phyloP scores from a whole-genome alignment of 2,888 invertebrate genomes.

The Criorhina ranunculi region DNA sequence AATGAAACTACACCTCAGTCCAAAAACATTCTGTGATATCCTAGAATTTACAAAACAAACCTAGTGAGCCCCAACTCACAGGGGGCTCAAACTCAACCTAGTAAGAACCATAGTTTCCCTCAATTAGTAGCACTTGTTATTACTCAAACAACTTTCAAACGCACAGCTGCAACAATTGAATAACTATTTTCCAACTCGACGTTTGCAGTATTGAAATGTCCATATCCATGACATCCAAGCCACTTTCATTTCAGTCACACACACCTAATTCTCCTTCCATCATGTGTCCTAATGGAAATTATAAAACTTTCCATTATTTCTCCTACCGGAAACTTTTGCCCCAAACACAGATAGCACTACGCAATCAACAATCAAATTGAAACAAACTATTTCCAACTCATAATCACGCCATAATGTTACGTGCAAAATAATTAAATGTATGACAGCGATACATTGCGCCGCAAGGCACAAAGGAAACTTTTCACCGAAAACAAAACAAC shows the following conservation, averaged over 20 bases:
- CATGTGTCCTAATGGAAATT: not conserved
- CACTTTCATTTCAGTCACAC: not conserved
- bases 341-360: not conserved
- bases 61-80: too few relatives aligned
- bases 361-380: slow-evolving; percentile 49
- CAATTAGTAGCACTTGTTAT: too few relatives aligned
- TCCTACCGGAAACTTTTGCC: not conserved
- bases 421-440: slow-evolving; percentile 48
- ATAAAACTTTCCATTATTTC: slow-evolving; percentile 1
- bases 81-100: too few relatives aligned
- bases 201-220: not conserved
- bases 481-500: not conserved
- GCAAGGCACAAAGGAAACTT: slow-evolving; percentile 15
- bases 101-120: too few relatives aligned
- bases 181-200: slow-evolving; percentile 10
- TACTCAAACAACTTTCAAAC: too few relatives aligned
- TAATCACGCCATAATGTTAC: slow-evolving; percentile 40
- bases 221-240: not conserved
- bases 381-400: slow-evolving; percentile 49
- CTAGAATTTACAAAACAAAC: too few relatives aligned
- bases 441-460: slow-evolving; percentile 28
- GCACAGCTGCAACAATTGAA: not conserved
- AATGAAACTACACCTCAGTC: too few relatives aligned
- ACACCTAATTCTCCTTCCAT: not conserved
- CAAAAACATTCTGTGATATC: too few relatives aligned